Evolutionary conservation across 2,888 invertebrate genomes (phyloP).

Genomic region (Melolontha melolontha): DNA sequence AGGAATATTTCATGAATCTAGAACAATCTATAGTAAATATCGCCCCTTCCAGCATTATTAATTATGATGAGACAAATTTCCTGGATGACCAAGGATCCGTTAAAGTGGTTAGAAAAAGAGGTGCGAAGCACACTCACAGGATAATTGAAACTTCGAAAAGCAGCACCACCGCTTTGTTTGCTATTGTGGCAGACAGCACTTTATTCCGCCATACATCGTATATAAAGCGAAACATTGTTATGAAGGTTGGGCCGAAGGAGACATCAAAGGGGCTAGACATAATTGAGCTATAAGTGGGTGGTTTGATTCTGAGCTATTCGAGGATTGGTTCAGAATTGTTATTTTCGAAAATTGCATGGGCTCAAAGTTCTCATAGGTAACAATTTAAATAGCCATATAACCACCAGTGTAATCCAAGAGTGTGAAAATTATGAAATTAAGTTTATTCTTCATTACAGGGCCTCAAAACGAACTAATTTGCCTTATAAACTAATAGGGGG

Average conservation of each 20-base stretch:
- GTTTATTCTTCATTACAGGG: no score
- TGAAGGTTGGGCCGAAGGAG: conserved; percentile 44
- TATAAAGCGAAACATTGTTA: conserved; percentile 47
- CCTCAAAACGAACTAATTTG: no score
- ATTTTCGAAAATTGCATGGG: no score
- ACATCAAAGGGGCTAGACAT: conserved; percentile 41
- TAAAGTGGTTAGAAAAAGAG: conserved; percentile 52
- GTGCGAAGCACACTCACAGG: conserved; percentile 56
- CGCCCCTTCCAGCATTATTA: no score
- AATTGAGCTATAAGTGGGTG: conserved; percentile 36
- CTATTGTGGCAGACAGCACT: conserved; percentile 44
- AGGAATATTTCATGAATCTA: no score
- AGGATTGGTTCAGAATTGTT: no score
- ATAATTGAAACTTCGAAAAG: conserved; percentile 46
- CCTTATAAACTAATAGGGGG: no score
- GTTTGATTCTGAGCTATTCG: no score
- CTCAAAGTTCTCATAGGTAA: conserved; percentile 48
- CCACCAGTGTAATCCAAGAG: conserved; percentile 46
- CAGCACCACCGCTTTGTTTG: conserved; percentile 47
- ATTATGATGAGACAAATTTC: conserved; percentile 61
- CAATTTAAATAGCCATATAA: conserved; percentile 53
- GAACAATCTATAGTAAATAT: no score
- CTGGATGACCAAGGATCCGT: conserved; percentile 58
- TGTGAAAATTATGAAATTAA: conserved; percentile 52
- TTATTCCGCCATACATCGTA: conserved; percentile 46